Conservation (phyloP, 2,888 invertebrate species). For the Sarcophaga variegata region DNA sequence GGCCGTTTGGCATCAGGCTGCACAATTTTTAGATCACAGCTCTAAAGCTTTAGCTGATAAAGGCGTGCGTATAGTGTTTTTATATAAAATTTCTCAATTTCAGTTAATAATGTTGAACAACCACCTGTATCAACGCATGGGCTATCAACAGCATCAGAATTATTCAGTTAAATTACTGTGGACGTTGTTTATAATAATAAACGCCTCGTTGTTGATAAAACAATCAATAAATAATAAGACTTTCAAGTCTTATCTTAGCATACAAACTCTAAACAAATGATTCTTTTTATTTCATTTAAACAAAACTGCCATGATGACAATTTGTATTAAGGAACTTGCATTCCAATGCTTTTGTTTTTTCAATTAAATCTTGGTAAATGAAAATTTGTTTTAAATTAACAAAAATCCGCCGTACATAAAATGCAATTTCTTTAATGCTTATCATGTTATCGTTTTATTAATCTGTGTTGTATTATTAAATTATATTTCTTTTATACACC, state of each 20-base stretch:
- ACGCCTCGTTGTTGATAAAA: slow-evolving; percentile 49
- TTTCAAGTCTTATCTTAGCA: slow-evolving; percentile 55
- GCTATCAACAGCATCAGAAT: slow-evolving; percentile 4
- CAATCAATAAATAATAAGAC: slow-evolving; percentile 61
- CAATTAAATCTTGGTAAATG: not conserved
- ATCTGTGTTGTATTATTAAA: slow-evolving; percentile 68
- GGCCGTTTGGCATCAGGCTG: slow-evolving; percentile 99
- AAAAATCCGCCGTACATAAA: slow-evolving; percentile 21
- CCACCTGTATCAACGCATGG: no score
- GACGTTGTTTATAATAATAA: slow-evolving; percentile 18
- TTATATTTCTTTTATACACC: slow-evolving; percentile 4
- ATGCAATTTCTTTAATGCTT: slow-evolving; percentile 79
- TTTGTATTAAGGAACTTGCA: slow-evolving; percentile 72
- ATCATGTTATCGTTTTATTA: slow-evolving; percentile 75
- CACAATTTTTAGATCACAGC: slow-evolving; percentile 97
- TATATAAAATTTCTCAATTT: slow-evolving; percentile 67
- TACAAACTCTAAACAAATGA: slow-evolving; percentile 65
- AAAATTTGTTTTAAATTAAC: not conserved
- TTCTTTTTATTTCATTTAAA: slow-evolving; percentile 68
- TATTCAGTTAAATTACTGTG: not conserved
- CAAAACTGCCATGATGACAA: slow-evolving; percentile 56
- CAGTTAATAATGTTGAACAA: slow-evolving; percentile 1
- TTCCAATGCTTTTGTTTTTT: slow-evolving; percentile 15
- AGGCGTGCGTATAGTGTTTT: slow-evolving; percentile 86
- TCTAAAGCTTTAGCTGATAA: slow-evolving; percentile 96